Percentiles rank a stretch among this genome's conserved stretches.
phyloP scores from a whole-genome alignment of 2,797 vertebrate species.

The Oryzias dopingdopingensis region DNA sequence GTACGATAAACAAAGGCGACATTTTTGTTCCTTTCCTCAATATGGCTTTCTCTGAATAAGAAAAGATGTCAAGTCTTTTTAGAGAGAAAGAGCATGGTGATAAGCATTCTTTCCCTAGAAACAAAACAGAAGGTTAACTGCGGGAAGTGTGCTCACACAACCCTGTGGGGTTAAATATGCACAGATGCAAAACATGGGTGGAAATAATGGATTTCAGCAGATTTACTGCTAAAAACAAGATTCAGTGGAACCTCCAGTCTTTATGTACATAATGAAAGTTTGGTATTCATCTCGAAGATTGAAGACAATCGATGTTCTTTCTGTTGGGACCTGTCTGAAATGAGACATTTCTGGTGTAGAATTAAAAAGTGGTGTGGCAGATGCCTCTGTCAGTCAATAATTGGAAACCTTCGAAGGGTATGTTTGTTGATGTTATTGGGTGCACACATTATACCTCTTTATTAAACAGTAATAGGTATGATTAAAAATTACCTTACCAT shows the following conservation, averaged over 20 bases:
- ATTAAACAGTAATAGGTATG: too few relatives aligned
- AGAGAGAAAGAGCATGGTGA: slow-evolving; percentile 15
- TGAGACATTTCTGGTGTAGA: too few relatives aligned
- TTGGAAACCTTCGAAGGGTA: too few relatives aligned
- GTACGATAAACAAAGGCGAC: slow-evolving; percentile 8
- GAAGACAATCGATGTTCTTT: too few relatives aligned
- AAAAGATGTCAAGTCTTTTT: slow-evolving; percentile 14
- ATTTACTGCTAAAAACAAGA: background rate
- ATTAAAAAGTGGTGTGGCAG: too few relatives aligned
- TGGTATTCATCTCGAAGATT: too few relatives aligned
- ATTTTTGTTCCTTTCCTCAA: slow-evolving; percentile 7
- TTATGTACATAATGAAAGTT: too few relatives aligned
- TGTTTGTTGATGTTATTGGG: too few relatives aligned
- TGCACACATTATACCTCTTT: too few relatives aligned
- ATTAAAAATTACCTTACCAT: too few relatives aligned
- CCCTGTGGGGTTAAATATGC: background rate
- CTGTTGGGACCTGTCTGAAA: too few relatives aligned
- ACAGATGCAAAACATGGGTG: background rate
- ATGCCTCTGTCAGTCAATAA: too few relatives aligned
- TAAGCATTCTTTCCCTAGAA: slow-evolving; percentile 13
- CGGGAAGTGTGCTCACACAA: background rate
- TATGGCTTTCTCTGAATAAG: slow-evolving; percentile 19
- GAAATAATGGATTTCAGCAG: background rate
- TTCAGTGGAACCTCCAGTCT: background rate
- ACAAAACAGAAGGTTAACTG: background rate